Conservation (phyloP, 2,113 vertebrate species). For the Urocynchramus pylzowi region DNA sequence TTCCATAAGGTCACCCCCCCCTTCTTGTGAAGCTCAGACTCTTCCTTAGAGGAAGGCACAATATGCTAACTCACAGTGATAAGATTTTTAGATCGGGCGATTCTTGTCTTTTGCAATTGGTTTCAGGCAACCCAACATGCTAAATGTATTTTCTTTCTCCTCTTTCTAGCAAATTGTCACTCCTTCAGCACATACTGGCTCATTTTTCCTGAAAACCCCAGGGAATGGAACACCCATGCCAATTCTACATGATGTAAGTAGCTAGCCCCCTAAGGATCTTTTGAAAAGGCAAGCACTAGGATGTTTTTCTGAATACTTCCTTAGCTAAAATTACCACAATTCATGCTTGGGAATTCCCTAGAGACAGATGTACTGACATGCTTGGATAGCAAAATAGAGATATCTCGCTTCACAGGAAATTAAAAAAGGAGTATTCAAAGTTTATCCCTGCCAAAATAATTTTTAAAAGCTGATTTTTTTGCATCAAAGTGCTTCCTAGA, state of each 20-base stretch:
- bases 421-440: background rate
- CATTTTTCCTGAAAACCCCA: background rate
- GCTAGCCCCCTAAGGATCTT: background rate
- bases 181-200: background rate
- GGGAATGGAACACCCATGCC: background rate
- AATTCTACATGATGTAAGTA: background rate
- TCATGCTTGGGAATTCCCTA: conserved; percentile 28
- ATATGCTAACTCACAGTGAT: background rate
- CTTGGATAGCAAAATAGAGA: conserved; percentile 28
- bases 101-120: background rate
- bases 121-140: background rate
- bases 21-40: background rate
- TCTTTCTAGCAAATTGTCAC: conserved; percentile 14
- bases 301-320: background rate
- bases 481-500: conserved; percentile 27
- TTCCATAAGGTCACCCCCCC: background rate
- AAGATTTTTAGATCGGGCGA: background rate
- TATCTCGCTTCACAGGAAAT: conserved; percentile 29
- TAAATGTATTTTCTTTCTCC: background rate
- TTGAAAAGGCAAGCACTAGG: background rate
- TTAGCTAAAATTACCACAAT: background rate
- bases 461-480: conserved; percentile 39
- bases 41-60: background rate
- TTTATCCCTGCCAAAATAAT: conserved; percentile 16
- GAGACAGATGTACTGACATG: conserved; percentile 26